Evolutionary conservation across 2,888 invertebrate genomes (phyloP).

Genomic region (Athalia circularis): DNA sequence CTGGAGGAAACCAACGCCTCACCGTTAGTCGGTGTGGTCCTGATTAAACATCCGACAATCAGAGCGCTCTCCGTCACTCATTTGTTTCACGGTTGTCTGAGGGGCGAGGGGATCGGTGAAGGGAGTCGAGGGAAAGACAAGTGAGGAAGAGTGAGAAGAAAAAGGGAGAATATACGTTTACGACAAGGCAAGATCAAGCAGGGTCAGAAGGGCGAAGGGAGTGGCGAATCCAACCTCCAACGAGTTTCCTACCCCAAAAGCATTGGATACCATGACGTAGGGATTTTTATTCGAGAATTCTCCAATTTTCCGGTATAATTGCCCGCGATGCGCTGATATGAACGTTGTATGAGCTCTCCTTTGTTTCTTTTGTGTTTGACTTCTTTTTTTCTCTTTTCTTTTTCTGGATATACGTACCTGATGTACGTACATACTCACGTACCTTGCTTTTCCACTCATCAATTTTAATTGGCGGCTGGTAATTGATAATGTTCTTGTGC

Average conservation of each 20-base stretch:
- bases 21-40: slow-evolving; percentile 30
- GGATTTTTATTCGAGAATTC: slow-evolving; percentile 30
- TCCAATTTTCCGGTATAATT: not conserved
- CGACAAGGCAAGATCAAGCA: slow-evolving; percentile 18
- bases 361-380: not conserved
- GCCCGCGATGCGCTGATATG: slow-evolving; percentile 15
- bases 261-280: not conserved
- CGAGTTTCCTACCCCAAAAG: slow-evolving; percentile 13
- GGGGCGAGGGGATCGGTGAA: not conserved
- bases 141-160: not conserved
- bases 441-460: slow-evolving; percentile 6
- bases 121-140: not conserved
- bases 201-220: not conserved
- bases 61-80: slow-evolving; percentile 29
- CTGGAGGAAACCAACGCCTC: slow-evolving; percentile 3
- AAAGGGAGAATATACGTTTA: too few relatives aligned
- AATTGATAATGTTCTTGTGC: slow-evolving; percentile 32
- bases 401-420: not conserved
- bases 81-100: slow-evolving; percentile 38
- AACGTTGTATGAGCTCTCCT: not conserved
- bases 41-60: slow-evolving; percentile 44
- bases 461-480: slow-evolving; percentile 31
- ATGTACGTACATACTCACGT: not conserved
- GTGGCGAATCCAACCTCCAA: slow-evolving; percentile 5
- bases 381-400: not conserved